phyloP scores from a whole-genome alignment of 2,888 invertebrate genomes.

The Cheilosia grossa region DNA sequence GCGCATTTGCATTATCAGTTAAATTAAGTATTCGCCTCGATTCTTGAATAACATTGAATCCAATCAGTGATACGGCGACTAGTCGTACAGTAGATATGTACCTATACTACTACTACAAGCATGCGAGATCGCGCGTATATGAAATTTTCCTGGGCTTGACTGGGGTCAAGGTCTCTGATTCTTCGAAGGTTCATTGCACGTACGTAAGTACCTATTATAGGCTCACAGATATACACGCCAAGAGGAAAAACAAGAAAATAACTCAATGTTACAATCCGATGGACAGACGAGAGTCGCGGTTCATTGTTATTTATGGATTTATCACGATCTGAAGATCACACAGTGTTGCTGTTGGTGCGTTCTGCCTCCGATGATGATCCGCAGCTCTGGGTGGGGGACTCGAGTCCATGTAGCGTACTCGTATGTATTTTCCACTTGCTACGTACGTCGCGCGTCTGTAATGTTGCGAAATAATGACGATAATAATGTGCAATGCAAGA shows the following conservation, averaged over 20 bases:
- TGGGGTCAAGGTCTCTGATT: conserved; percentile 67
- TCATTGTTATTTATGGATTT: conserved; percentile 75
- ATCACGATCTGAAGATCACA: conserved; percentile 73
- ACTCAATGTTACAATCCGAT: conserved; percentile 62
- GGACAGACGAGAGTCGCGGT: conserved; percentile 62
- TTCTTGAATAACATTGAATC: conserved; percentile 50
- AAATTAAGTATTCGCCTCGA: conserved; percentile 63
- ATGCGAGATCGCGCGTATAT: not conserved
- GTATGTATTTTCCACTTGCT: conserved; percentile 12
- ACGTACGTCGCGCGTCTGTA: conserved; percentile 55
- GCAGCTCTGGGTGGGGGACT: not conserved
- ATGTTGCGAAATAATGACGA: conserved; percentile 69
- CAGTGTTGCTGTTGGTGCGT: conserved; percentile 22
- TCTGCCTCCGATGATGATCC: conserved; percentile 22
- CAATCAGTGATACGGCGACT: conserved; percentile 36
- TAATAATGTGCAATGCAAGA: conserved; percentile 30
- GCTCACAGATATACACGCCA: conserved; percentile 14
- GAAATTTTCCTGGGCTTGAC: conserved; percentile 64
- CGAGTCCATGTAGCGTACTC: conserved; percentile 7
- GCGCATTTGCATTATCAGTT: conserved; percentile 71
- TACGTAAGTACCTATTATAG: conserved; percentile 34
- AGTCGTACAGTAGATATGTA: conserved; percentile 25
- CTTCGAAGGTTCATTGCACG: conserved; percentile 43
- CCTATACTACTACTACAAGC: not conserved
- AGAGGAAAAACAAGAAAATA: conserved; percentile 3